Percentiles rank a stretch among this genome's conserved stretches.
Evolutionary conservation across 2,888 invertebrate species (phyloP).

Genomic region (Cactoblastis cactorum): DNA sequence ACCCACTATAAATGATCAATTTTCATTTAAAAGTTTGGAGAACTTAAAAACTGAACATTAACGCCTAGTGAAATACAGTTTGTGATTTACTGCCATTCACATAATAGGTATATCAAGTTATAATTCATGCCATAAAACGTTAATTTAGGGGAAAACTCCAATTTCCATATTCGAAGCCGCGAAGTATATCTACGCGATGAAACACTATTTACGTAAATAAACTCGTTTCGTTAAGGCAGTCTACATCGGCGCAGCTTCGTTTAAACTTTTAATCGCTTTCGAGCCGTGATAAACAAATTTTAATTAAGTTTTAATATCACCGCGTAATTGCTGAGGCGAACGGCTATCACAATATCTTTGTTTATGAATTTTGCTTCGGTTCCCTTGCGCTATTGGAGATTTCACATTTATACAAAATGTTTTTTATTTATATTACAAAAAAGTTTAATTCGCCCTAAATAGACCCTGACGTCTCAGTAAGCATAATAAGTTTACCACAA

Average conservation of each 20-base stretch:
- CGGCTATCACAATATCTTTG: constrained; percentile 66
- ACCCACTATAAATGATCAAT: too few species aligned
- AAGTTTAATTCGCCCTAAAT: constrained; percentile 3
- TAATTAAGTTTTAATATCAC: constrained; percentile 79
- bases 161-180: constrained; percentile 20
- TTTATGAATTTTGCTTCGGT: constrained; percentile 55
- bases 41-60: background rate
- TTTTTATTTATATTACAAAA: background rate
- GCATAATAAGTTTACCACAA: constrained; percentile 22
- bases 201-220: constrained; percentile 69
- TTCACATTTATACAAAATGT: background rate
- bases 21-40: background rate
- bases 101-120: background rate
- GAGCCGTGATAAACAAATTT: constrained; percentile 78
- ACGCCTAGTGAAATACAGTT: background rate
- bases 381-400: background rate
- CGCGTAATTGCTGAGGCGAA: constrained; percentile 73
- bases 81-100: background rate
- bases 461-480: constrained; percentile 9
- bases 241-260: constrained; percentile 69
- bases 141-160: constrained; percentile 17
- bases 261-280: constrained; percentile 79
- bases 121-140: constrained; percentile 1
- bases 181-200: constrained; percentile 32
- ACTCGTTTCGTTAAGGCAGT: constrained; percentile 69